Conservation (phyloP, 2,888 invertebrate species). For the Drosophila macrothrix region DNA sequence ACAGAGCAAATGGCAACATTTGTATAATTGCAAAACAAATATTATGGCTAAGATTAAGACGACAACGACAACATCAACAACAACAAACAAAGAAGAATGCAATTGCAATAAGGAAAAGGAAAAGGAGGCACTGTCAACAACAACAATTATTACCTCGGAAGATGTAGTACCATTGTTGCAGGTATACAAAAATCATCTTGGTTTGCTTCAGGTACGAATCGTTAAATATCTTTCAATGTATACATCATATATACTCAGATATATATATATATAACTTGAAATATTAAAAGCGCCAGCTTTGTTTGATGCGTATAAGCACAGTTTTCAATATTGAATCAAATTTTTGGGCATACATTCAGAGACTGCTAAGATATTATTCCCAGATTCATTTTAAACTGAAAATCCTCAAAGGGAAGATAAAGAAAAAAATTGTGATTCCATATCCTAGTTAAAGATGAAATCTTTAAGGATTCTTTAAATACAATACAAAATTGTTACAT, state of each 20-base stretch:
- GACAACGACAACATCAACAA: constrained; percentile 7
- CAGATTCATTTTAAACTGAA: background rate
- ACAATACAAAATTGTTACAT: background rate
- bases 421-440: too few relatives aligned
- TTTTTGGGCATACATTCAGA: background rate
- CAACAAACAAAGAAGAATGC: constrained; percentile 27
- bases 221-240: constrained; percentile 16
- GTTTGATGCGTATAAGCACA: background rate
- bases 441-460: background rate
- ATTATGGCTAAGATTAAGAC: constrained; percentile 2
- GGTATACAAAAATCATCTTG: constrained; percentile 25
- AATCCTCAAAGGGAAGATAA: too few relatives aligned
- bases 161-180: constrained; percentile 39
- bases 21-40: constrained; percentile 28
- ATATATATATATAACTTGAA: background rate
- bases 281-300: background rate
- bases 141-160: constrained; percentile 2
- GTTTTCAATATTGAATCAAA: background rate
- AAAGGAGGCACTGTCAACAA: constrained; percentile 4
- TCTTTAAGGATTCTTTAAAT: background rate
- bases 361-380: too few relatives aligned
- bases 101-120: constrained; percentile 49
- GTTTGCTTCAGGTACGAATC: constrained; percentile 7
- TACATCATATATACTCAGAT: background rate
- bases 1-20: constrained; percentile 27